Evolutionary conservation across 2,113 vertebrate species (phyloP).

Genomic region (Thalassarche chlororhynchos): DNA sequence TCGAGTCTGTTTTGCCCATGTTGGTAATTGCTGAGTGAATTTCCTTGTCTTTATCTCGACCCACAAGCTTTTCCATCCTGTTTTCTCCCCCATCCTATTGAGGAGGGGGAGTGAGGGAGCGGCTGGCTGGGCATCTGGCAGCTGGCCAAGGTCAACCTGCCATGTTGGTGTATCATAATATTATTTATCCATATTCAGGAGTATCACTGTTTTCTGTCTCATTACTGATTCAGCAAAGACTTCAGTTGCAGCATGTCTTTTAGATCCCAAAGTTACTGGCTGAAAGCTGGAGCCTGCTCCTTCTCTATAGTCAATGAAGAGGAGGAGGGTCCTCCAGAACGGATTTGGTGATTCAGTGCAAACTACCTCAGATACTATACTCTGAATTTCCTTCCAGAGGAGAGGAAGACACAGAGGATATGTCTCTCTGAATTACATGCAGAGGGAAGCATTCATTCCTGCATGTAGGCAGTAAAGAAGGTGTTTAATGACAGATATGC

Average conservation of each 20-base stretch:
- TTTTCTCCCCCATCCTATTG: neutral
- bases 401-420: neutral
- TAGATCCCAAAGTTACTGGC: neutral
- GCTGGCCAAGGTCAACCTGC: neutral
- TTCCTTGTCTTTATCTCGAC: neutral
- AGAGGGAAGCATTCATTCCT: neutral
- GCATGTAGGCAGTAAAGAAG: neutral
- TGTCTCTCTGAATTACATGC: neutral
- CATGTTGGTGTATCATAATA: neutral
- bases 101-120: neutral
- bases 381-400: neutral
- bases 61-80: neutral
- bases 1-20: neutral
- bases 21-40: neutral
- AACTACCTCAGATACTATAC: neutral
- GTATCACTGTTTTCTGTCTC: neutral
- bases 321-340: neutral
- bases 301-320: neutral
- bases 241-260: neutral
- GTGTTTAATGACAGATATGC: neutral
- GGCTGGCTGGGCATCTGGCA: neutral
- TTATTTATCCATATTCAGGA: neutral
- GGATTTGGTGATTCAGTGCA: neutral
- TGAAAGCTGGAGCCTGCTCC: neutral
- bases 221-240: neutral